Conservation (phyloP, 2,113 vertebrate species). For the Pipa parva region DNA sequence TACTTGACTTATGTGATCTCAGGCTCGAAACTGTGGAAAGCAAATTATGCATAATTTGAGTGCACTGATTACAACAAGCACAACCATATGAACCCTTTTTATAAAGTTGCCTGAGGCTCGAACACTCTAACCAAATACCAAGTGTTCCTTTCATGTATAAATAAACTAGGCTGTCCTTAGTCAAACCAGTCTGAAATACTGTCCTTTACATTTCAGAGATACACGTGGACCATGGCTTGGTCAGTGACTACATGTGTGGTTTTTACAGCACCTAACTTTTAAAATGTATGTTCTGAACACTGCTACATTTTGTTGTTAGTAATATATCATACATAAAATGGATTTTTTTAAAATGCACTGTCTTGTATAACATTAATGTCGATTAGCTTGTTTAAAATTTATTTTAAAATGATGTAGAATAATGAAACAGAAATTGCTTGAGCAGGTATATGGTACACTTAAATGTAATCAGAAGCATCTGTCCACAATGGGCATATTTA, state of each 20-base stretch:
- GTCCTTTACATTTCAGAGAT: constrained; percentile 54
- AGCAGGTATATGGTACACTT: too few species aligned
- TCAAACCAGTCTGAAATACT: constrained; percentile 51
- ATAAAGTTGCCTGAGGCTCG: constrained; percentile 58
- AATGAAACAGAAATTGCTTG: too few species aligned
- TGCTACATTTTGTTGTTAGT: too few species aligned
- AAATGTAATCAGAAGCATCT: too few species aligned
- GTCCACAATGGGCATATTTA: too few species aligned
- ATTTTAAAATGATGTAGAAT: too few species aligned
- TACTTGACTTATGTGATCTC: constrained; percentile 59
- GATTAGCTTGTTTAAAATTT: too few species aligned
- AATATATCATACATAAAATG: too few species aligned
- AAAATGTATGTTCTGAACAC: constrained; percentile 39
- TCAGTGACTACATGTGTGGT: constrained; percentile 51
- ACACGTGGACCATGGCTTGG: constrained; percentile 48
- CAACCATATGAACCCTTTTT: constrained; percentile 55
- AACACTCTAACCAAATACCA: constrained; percentile 55
- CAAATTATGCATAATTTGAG: constrained; percentile 63
- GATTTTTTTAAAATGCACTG: too few species aligned
- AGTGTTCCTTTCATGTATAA: constrained; percentile 54
- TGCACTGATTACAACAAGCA: constrained; percentile 61
- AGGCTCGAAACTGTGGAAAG: constrained; percentile 56
- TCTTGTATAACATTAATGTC: too few species aligned
- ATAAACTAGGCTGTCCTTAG: constrained; percentile 56
- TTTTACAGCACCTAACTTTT: constrained; percentile 53